Base-by-base conservation (phyloP, 2,888 invertebrate species). In the Portevinia maculata region DNA sequence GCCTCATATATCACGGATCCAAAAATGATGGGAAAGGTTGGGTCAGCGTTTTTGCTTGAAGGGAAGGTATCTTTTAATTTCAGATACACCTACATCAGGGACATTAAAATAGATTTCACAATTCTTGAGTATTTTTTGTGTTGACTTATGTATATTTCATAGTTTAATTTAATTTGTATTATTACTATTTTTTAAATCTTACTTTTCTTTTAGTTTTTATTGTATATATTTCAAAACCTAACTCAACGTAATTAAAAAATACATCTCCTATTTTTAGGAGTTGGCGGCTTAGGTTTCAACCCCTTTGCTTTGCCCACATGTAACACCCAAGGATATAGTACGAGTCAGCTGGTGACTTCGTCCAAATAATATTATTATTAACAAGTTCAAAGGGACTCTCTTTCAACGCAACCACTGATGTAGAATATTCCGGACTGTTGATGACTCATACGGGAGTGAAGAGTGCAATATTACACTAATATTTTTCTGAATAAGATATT, bases 241-340 rank as follows among this genome's bases (percentile, higher is more conserved):
- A 13, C 9, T 17, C 3, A 46, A 37, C 13, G 34, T 55, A 24
- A 48, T 34, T 34, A 57, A 46, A 65, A 62, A 44, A 46, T 57
- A 28, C 62, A 24, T 60, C 30, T 73, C 37, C 39, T 70, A 44
- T 46, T 24, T 89, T 0, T 86, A 90, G 90, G 90, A 88, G 96
- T 98, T 94, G 95, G 96, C 87, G 94, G 97, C 81, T 92, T 98
- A 84, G 97, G 98, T 44, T 98, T 98, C 92, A 97, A 97, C 90
- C 97, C 97, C 30, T 98, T 98, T 91, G 96, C 97, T 84, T 92
- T 97, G 88, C 96, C 97, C 50, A 96, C 97, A 57, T 97, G 97
- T 92, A 96, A 95, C 88, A 94, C 95, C 46, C 97, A 97, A 91
- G 91, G 90, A 89, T 97, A 97, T 90, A 94, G 95, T 83, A 94